Evolutionary conservation across 1,140 invertebrate species (phyloP).

Genomic region (Helicoverpa zea): DNA sequence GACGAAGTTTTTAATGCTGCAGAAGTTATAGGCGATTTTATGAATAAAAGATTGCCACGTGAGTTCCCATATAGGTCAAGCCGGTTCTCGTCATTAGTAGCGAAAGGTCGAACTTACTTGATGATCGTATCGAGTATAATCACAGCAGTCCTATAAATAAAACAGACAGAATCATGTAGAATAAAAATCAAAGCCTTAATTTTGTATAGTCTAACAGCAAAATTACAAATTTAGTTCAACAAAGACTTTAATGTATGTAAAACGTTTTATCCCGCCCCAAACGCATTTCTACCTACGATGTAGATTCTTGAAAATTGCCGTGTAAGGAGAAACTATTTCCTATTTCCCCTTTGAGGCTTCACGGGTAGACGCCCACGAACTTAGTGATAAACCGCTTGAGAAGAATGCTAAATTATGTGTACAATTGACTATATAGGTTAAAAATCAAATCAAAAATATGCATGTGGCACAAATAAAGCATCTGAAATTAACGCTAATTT

Average conservation of each 20-base stretch:
- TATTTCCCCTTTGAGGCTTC: neutral
- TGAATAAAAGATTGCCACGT: constrained; percentile 12
- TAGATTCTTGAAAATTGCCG: constrained; percentile 2
- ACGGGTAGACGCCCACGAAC: neutral
- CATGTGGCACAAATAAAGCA: too few species aligned
- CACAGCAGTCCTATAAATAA: too few species aligned
- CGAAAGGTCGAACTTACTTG: too few species aligned
- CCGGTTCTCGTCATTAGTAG: too few species aligned
- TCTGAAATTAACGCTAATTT: too few species aligned
- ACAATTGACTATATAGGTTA: neutral
- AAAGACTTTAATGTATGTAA: constrained; percentile 19
- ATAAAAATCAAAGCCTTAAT: too few species aligned
- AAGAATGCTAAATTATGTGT: neutral
- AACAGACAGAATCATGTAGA: too few species aligned
- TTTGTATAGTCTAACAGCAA: too few species aligned
- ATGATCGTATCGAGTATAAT: too few species aligned
- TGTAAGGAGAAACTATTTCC: constrained; percentile 25
- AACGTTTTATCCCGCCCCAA: constrained; percentile 16
- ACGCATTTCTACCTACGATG: constrained; percentile 5
- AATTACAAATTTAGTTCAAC: neutral
- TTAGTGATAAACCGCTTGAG: constrained; percentile 6
- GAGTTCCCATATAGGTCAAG: constrained; percentile 8
- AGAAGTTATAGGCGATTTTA: neutral
- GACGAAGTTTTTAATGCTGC: neutral
- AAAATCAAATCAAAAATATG: too few species aligned